phyloP scores from a whole-genome alignment of 2,888 invertebrate species.

The Erannis defoliaria region DNA sequence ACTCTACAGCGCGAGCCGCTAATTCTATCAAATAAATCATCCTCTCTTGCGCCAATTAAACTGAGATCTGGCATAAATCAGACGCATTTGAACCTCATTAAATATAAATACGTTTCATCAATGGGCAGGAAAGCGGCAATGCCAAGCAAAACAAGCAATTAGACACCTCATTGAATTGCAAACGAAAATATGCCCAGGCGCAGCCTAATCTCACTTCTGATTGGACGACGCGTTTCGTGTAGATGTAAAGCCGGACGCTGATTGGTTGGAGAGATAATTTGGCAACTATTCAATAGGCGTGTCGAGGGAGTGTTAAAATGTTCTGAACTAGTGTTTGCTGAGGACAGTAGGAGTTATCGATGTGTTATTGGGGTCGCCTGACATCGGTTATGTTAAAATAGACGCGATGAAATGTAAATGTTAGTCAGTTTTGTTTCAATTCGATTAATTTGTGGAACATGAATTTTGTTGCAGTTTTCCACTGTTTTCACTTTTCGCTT shows the following conservation, averaged over 20 bases:
- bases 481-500: no score
- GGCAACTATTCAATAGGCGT: conserved; percentile 79
- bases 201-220: conserved; percentile 52
- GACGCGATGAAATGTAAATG: conserved; percentile 35
- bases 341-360: conserved; percentile 31
- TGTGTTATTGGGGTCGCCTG: conserved; percentile 33
- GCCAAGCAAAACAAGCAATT: conserved; percentile 75
- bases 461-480: no score
- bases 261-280: conserved; percentile 70
- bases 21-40: conserved; percentile 64
- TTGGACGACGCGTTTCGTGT: conserved; percentile 66
- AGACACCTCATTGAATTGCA: conserved; percentile 75
- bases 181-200: conserved; percentile 78
- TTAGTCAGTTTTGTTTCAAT: conserved; percentile 11
- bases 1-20: conserved; percentile 35
- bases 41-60: conserved; percentile 49
- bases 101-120: conserved; percentile 55
- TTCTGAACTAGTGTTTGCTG: conserved; percentile 34
- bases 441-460: conserved; percentile 4
- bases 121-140: conserved; percentile 52
- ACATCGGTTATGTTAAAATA: conserved; percentile 33
- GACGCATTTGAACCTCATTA: conserved; percentile 43
- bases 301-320: conserved; percentile 49
- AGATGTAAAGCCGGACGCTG: conserved; percentile 48
- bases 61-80: conserved; percentile 44